Base-by-base conservation (phyloP, 2,797 vertebrate genomes). In the Trichosurus vulpecula region DNA sequence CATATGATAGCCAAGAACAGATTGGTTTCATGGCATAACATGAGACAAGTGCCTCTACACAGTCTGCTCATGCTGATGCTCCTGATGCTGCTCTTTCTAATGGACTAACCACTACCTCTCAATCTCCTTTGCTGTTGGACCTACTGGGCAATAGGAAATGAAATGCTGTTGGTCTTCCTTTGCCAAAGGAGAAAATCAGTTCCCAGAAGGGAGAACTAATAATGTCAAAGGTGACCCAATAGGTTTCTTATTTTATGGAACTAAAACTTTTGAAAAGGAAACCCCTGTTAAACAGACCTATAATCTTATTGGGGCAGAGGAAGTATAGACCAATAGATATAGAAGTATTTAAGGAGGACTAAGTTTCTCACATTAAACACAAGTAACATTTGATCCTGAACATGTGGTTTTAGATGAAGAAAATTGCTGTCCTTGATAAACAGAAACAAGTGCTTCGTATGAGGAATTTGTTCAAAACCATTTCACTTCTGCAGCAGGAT, bases 241-340 rank as follows among this genome's bases (percentile, higher is more conserved):
- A 52, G 1, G 11, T 81, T 93, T 11, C 11, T 93, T 90, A 53
- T 61, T 96, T 92, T 55, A 47, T 89, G 13, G 29, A 52, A 93
- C 31, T 66, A 92, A 89, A n/a, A 54, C 51, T 96, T 98, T 97
- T 95, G 25, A 55, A 94, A 96, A 94, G 22, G 61, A 57, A 95
- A 51, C 27, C 96, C 90, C 6, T 93, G 55, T 96, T 74, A 29
- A 91, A 66, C 55, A 97, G 14, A 52, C 54, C 22, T 94, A 0
- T 31, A 0, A 74, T 97, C 31, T 12, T 12, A 93, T 95, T 92
- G 5, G 53, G 96, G 29, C 54, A 47, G 0, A 0, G 41, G 54
- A 90, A 91, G 66, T 19, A 54, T 31, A 81, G 66, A 90, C 54
- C 53, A n/a, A 81, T 94, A 31, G 19, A 92, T 89, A 2, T 90